Base-by-base conservation (phyloP, 1,140 invertebrate species). In the Drosophila teissieri region DNA sequence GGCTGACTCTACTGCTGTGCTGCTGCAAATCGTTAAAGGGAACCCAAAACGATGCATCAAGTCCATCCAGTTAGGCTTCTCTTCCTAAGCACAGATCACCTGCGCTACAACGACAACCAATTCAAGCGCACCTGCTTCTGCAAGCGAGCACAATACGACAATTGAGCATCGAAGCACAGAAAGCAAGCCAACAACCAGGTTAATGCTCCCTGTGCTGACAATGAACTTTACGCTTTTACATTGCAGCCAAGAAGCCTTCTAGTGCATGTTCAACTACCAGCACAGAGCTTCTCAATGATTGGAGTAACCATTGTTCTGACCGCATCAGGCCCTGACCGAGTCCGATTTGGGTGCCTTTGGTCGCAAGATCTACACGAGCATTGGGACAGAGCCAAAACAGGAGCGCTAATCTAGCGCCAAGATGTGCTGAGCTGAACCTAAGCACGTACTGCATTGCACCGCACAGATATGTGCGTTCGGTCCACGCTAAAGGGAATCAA, bases 401-500 rank as follows among this genome's bases (percentile, higher is more conserved):
- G 64, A 65, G 45, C 52, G 42, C n/a, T 36, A 27, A 39, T 51
- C 56, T 51, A 40, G 64, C 63, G 51, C 42, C 46, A 52, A 53
- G 64, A 58, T 31, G 54, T 70, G 40, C 63, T 67, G 40, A 63
- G 60, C 60, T 40, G 45, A 37, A 44, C 51, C 56, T 56, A 31
- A 64, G 58, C 79, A 79, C 82, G 65, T 80, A 89, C 78, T 89
- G 83, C 83, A 89, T 67, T 76, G 83, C 83, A 89, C 83, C 84
- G 83, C 83, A 88, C 85, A 89, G 76, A 89, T 58, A 14, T 88
- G 85, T 88, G 83, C 84, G 84, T 86, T 88, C 83, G 83, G 83
- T 88, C 83, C 83, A 86, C 83, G 83, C 83, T 88, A 88, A 88
- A 88, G 83, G 83, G 83, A 88, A 88, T 73, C 83, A 88, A 79